phyloP scores from a whole-genome alignment of 2,888 invertebrate genomes.

The Drosophila subsilvestris region DNA sequence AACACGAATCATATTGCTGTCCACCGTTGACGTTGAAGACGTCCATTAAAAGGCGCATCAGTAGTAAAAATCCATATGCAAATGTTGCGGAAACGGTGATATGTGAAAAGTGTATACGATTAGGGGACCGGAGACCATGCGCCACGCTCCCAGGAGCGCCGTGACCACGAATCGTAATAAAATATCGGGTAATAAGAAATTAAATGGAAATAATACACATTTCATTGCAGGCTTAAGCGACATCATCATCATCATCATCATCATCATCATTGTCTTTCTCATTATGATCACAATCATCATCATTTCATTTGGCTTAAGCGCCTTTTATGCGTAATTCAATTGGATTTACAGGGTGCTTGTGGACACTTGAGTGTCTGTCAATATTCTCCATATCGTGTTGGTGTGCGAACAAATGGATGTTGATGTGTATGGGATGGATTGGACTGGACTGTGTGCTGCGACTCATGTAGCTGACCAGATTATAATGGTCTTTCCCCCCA shows the following conservation, averaged over 20 bases:
- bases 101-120: conserved; percentile 71
- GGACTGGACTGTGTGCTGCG: conserved; percentile 26
- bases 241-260: neutral
- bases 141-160: conserved; percentile 13
- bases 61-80: conserved; percentile 61
- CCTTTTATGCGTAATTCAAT: conserved; percentile 78
- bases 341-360: conserved; percentile 77
- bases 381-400: conserved; percentile 46
- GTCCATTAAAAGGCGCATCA: conserved; percentile 54
- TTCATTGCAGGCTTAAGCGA: conserved; percentile 38
- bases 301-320: conserved; percentile 74
- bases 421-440: conserved; percentile 2
- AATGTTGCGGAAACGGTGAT: conserved; percentile 69
- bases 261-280: conserved; percentile 25
- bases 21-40: conserved; percentile 39
- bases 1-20: conserved; percentile 34
- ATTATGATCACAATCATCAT: conserved; percentile 30
- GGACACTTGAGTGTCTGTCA: conserved; percentile 78
- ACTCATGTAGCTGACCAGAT: conserved; percentile 66
- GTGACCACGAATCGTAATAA: conserved; percentile 49
- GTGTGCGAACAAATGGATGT: conserved; percentile 7
- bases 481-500: conserved; percentile 67
- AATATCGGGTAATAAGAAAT: conserved; percentile 71
- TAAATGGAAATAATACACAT: conserved; percentile 70
- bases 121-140: conserved; percentile 9